phyloP scores from a whole-genome alignment of 2,113 vertebrate species.

The Bothrops jararaca region DNA sequence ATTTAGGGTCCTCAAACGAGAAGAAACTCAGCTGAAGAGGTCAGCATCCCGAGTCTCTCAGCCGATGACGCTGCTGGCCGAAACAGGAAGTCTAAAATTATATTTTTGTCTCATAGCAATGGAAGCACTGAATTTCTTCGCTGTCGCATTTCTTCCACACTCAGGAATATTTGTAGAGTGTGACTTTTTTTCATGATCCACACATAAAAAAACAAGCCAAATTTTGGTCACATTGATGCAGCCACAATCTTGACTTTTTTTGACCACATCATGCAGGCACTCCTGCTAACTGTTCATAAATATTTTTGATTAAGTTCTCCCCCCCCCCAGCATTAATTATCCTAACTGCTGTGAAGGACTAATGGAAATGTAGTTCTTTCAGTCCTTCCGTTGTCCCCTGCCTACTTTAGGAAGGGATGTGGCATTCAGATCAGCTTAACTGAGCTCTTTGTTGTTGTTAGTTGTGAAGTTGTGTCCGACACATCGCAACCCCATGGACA shows the following conservation, averaged over 20 bases:
- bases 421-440: neutral
- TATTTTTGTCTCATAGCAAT: constrained; percentile 47
- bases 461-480: no score
- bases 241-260: neutral
- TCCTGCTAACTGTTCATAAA: neutral
- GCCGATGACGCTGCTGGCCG: no score
- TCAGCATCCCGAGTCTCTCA: no score
- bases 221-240: neutral
- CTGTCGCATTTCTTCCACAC: neutral
- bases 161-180: neutral
- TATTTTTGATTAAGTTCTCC: neutral
- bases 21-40: no score
- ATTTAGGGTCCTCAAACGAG: no score
- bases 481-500: no score
- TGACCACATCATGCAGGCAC: neutral
- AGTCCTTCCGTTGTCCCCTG: neutral
- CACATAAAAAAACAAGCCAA: neutral
- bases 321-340: neutral
- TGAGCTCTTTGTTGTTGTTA: neutral
- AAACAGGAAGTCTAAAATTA: no score
- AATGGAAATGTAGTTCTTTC: neutral
- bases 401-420: neutral
- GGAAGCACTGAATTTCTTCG: constrained; percentile 30
- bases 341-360: neutral
- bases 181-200: neutral